phyloP scores from a whole-genome alignment of 2,888 invertebrate species.

The Pseudolycoriella hygida region DNA sequence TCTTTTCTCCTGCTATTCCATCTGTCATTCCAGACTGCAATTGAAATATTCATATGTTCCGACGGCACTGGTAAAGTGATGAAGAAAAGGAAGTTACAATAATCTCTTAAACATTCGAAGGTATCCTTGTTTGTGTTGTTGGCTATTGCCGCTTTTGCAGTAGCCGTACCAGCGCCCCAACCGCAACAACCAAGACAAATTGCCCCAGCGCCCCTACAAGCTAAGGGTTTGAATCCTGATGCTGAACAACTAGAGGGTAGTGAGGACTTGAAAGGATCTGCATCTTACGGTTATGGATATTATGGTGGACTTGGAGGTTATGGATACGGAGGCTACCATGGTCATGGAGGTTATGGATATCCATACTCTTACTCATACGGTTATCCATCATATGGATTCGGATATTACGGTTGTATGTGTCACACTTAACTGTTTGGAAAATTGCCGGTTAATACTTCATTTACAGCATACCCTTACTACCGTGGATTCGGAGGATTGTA shows the following conservation, averaged over 20 bases:
- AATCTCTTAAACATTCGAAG: not conserved
- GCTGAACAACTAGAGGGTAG: not conserved
- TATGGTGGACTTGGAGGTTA: not conserved
- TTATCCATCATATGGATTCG: not conserved
- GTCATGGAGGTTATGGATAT: not conserved
- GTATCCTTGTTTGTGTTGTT: not conserved
- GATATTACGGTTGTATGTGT: not conserved
- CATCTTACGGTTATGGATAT: not conserved
- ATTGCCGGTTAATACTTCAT: not conserved
- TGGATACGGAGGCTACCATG: not conserved
- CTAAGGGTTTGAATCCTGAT: not conserved
- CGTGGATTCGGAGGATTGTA: not conserved
- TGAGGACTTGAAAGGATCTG: not conserved
- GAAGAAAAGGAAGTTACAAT: not conserved
- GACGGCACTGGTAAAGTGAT: no score
- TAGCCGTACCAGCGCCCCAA: not conserved
- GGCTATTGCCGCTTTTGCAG: not conserved
- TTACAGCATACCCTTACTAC: not conserved
- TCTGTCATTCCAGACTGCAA: no score
- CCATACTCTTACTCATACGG: not conserved
- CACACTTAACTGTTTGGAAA: not conserved
- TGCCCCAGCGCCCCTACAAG: not conserved
- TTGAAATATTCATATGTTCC: no score
- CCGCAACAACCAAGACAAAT: not conserved
- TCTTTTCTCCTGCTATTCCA: no score